Base-by-base conservation (phyloP, 2,113 vertebrate species). In the Engraulis encrasicolus region DNA sequence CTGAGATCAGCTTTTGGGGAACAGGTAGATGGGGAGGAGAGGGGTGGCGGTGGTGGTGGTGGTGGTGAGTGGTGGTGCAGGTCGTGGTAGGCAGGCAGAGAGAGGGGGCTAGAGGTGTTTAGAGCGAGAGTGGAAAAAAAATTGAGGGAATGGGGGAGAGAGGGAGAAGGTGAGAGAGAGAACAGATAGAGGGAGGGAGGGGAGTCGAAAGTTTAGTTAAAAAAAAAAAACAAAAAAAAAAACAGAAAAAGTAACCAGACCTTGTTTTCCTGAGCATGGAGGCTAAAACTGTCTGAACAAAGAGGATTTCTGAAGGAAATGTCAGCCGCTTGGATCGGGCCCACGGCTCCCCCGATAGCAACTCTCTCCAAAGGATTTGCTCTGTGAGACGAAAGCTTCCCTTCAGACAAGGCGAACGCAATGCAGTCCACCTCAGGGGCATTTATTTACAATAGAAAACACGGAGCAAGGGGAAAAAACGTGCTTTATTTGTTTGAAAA, bases 291-390 rank as follows among this genome's bases (percentile, higher is more conserved):
- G 93, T 90, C 81, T 84, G 91, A 87, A 92, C 91, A 94, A 94
- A 93, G 89, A 91, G 90, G 90, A 94, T 94, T 95, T 95, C 92
- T 94, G 94, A 96, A 92, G 91, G 92, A 94, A 96, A 96, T 95
- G 94, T 91, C 95, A 96, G 92, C 5, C 84, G 85, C 88, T 92
- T 38, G 40, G 92, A 94, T 93, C 90, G 87, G 92, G 92, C 89
- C 92, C 93, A 74, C 27, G 4, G 20, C 86, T 90, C 88, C 83
- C 87, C 85, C 66, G 80, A 84, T 50, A 80, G 37, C 83, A 80
- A 49, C 74, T 49, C 81, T 84, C 84, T 84, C 78, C 78, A 52
- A 79, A 85, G 71, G 84, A 81, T 81, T 38, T 54, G 48, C 82
- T 85, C 81, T 81, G 74, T 91, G 45, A 31, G 82, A 74, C 84